These are phyloP conservation scores for Tupaia chinensis DNA, from an alignment of 2,113 vertebrate genomes.

Conservation along the genomic window DNA sequence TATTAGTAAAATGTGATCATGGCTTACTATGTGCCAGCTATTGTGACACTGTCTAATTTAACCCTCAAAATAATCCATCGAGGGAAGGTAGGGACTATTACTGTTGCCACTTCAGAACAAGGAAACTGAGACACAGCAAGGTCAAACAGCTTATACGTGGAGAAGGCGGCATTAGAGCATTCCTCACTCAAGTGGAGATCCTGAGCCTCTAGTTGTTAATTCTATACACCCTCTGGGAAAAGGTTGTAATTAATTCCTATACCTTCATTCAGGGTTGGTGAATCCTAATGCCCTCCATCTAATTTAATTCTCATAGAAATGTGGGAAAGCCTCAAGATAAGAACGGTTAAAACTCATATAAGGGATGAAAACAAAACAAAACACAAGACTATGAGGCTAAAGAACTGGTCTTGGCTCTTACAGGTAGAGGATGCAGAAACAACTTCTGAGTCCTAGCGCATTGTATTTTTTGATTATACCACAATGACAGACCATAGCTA, in stretches of 20 bases:
- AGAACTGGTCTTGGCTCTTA: not conserved
- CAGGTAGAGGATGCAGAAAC: not conserved
- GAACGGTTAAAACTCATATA: not conserved
- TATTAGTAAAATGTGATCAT: not conserved
- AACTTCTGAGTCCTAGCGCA: not conserved
- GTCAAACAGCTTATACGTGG: not conserved
- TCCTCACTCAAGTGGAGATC: not conserved
- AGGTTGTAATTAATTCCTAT: not conserved
- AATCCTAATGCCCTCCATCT: not conserved
- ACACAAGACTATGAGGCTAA: not conserved
- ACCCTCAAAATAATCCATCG: not conserved
- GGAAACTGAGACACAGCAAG: not conserved
- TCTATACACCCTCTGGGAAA: not conserved
- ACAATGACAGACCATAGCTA: not conserved
- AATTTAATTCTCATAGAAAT: slow-evolving; percentile 28
- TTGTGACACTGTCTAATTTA: not conserved
- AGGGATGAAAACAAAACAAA: not conserved
- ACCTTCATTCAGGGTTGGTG: not conserved
- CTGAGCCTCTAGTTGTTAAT: not conserved
- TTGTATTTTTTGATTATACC: not conserved
- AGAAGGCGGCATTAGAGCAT: not conserved
- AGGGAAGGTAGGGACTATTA: not conserved
- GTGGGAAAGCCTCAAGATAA: not conserved
- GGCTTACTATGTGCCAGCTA: not conserved
- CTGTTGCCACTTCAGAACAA: not conserved